phyloP scores from a whole-genome alignment of 1,140 invertebrate species.

The Eciton burchellii region DNA sequence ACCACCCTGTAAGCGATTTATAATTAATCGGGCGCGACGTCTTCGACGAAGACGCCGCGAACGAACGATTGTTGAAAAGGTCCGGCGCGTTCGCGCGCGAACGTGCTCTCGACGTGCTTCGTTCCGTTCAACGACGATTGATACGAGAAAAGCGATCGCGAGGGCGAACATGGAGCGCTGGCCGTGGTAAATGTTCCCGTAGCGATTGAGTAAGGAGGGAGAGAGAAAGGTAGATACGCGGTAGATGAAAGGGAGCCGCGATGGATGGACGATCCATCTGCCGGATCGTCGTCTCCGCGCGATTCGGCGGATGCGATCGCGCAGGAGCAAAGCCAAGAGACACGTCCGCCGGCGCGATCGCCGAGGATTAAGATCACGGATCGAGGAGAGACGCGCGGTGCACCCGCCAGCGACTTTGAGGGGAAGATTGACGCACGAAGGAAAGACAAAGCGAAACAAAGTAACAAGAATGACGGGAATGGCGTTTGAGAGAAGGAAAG shows the following conservation, averaged over 20 bases:
- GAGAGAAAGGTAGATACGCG: too few species aligned
- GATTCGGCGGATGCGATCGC: neutral
- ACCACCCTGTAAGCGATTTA: constrained; percentile 1
- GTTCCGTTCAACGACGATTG: neutral
- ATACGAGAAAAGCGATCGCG: constrained; percentile 13
- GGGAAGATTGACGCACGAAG: constrained; percentile 77
- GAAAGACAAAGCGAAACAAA: constrained; percentile 35
- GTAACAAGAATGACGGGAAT: constrained; percentile 70
- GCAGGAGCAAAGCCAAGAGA: neutral
- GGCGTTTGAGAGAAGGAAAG: constrained; percentile 61
- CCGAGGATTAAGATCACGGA: constrained; percentile 19
- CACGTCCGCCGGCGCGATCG: constrained; percentile 38
- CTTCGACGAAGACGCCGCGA: constrained; percentile 13
- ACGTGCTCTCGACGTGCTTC: constrained; percentile 52
- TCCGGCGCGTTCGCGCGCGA: constrained; percentile 17
- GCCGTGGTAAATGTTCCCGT: constrained; percentile 65
- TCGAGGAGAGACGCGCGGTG: constrained; percentile 49
- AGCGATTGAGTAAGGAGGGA: too few species aligned
- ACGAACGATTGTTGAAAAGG: constrained; percentile 54
- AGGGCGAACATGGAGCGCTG: constrained; percentile 62
- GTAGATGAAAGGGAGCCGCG: too few species aligned
- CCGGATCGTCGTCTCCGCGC: too few species aligned
- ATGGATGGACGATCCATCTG: too few species aligned
- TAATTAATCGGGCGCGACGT: neutral
- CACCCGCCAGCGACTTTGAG: constrained; percentile 80